Evolutionary conservation across 1,140 invertebrate genomes (phyloP).

Genomic region (Tetramorium parvispinum): DNA sequence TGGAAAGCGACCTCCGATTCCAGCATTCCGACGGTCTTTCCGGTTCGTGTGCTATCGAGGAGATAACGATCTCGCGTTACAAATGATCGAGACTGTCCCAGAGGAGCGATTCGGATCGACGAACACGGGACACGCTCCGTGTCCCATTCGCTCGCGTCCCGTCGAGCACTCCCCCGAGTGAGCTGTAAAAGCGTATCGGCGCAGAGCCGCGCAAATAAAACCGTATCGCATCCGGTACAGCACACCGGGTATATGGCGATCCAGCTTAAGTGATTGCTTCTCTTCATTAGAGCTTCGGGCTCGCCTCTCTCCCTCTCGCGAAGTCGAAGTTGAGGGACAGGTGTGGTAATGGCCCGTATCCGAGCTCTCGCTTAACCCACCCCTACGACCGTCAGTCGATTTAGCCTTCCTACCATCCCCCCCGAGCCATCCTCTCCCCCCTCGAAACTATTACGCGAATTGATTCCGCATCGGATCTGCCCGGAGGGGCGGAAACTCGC

Average conservation of each 20-base stretch:
- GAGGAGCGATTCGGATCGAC: conserved; percentile 48
- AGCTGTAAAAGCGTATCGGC: conserved; percentile 64
- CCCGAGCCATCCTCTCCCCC: conserved; percentile 6
- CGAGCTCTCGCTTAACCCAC: conserved; percentile 55
- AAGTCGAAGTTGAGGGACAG: conserved; percentile 79
- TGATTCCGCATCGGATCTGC: conserved; percentile 80
- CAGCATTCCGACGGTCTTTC: not conserved
- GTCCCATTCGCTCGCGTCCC: conserved; percentile 18
- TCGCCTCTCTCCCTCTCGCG: conserved; percentile 27
- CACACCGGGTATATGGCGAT: conserved; percentile 65
- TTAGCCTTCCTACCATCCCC: conserved; percentile 69
- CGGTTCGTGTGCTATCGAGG: not conserved
- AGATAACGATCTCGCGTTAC: conserved; percentile 55
- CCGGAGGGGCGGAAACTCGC: conserved; percentile 71
- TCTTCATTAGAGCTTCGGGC: conserved; percentile 79
- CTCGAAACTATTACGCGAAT: conserved; percentile 82
- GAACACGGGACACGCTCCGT: conserved; percentile 21
- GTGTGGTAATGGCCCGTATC: conserved; percentile 83
- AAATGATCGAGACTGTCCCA: conserved; percentile 48
- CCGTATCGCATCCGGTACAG: conserved; percentile 50
- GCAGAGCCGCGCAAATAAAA: conserved; percentile 65
- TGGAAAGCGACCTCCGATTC: not conserved
- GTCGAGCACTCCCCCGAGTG: conserved; percentile 59
- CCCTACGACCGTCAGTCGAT: conserved; percentile 69
- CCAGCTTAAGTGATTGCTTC: conserved; percentile 83